Percentiles rank a stretch among this genome's conserved stretches.
These are phyloP conservation scores for Lordiphosa fenestrarum DNA, from an alignment of 2,888 invertebrate species.

Conservation along the genomic window DNA sequence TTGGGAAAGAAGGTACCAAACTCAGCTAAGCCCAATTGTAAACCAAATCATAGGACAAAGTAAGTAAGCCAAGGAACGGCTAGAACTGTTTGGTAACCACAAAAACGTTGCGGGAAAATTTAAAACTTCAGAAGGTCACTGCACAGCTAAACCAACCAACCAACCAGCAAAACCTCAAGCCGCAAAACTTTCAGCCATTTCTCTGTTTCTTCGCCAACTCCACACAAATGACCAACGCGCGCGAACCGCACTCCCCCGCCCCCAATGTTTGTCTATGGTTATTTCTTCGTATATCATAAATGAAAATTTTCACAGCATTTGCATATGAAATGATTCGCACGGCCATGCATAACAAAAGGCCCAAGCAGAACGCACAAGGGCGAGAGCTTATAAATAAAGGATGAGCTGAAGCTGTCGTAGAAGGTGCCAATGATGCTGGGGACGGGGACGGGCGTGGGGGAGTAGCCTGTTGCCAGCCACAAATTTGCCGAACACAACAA, in stretches of 20 bases:
- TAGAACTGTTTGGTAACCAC: too few species aligned
- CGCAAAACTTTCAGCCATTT: too few species aligned
- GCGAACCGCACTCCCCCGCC: slow-evolving; percentile 1
- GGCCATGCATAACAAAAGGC: slow-evolving; percentile 32
- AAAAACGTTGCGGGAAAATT: too few species aligned
- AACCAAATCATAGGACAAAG: too few species aligned
- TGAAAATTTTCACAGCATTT: slow-evolving; percentile 56
- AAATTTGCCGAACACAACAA: slow-evolving; percentile 19
- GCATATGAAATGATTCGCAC: slow-evolving; percentile 60
- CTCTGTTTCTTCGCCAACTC: too few species aligned
- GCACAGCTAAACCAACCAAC: too few species aligned
- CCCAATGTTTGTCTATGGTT: not conserved
- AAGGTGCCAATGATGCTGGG: slow-evolving; percentile 1
- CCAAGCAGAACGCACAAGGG: slow-evolving; percentile 9
- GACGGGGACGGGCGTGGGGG: not conserved
- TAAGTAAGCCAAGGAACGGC: too few species aligned
- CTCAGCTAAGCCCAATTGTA: too few species aligned
- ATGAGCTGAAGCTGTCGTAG: slow-evolving; percentile 18
- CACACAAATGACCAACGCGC: too few species aligned
- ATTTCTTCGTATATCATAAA: slow-evolving; percentile 31
- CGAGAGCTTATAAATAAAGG: slow-evolving; percentile 28
- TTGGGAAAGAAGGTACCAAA: too few species aligned
- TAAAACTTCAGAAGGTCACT: too few species aligned
- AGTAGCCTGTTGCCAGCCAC: slow-evolving; percentile 7
- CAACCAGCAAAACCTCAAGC: too few species aligned